Conservation (phyloP, 2,113 vertebrate species). For the Oreochromis niloticus region DNA sequence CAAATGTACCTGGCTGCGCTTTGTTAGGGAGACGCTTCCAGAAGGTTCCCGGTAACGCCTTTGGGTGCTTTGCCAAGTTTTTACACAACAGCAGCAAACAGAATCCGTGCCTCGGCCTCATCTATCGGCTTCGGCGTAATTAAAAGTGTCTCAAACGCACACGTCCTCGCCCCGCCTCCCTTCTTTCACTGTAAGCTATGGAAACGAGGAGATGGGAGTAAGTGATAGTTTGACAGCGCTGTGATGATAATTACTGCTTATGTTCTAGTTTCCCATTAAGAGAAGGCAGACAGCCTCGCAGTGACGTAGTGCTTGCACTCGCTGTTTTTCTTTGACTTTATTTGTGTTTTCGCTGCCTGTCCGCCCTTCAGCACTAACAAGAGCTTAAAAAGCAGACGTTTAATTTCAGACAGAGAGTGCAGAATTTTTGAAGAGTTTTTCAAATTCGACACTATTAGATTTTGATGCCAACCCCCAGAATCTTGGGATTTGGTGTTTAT, state of each 20-base stretch:
- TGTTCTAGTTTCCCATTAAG: slow-evolving; percentile 52
- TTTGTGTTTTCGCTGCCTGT: not conserved
- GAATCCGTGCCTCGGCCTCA: slow-evolving; percentile 35
- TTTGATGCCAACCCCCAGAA: not conserved
- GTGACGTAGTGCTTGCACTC: slow-evolving; percentile 27
- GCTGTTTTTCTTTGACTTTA: not conserved
- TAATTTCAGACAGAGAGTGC: not conserved
- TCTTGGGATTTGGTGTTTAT: not conserved
- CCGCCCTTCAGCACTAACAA: not conserved
- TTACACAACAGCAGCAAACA: slow-evolving; percentile 52
- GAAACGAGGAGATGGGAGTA: slow-evolving; percentile 32
- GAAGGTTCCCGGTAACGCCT: slow-evolving; percentile 45
- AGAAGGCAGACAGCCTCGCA: slow-evolving; percentile 42
- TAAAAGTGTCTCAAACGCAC: slow-evolving; percentile 21
- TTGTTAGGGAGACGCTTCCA: slow-evolving; percentile 47
- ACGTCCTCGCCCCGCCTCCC: not conserved
- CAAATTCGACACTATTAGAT: not conserved
- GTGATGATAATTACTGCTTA: slow-evolving; percentile 70
- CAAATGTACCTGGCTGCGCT: slow-evolving; percentile 55
- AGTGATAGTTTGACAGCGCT: slow-evolving; percentile 62
- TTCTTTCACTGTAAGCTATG: slow-evolving; percentile 7
- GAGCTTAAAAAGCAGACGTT: not conserved
- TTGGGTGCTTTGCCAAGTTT: slow-evolving; percentile 49
- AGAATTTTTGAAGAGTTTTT: not conserved
- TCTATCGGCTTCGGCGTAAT: slow-evolving; percentile 28